phyloP scores from a whole-genome alignment of 2,888 invertebrate genomes.

The Pardosa pseudoannulata region DNA sequence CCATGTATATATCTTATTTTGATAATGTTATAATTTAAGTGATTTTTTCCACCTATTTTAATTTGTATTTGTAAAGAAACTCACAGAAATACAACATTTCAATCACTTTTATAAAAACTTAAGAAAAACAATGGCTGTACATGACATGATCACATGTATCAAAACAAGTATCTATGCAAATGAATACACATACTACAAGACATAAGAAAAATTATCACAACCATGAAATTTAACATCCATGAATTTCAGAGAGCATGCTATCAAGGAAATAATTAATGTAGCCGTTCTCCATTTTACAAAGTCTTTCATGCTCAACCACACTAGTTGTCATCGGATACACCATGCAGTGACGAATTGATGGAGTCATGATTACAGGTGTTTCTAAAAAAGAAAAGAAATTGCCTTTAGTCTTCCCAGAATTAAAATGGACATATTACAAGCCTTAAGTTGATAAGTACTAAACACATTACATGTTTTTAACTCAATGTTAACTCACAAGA shows the following conservation, averaged over 20 bases:
- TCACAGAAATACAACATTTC: no score
- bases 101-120: background rate
- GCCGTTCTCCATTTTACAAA: constrained; percentile 26
- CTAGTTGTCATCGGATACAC: constrained; percentile 14
- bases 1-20: no score
- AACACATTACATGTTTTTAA: no score
- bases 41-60: no score
- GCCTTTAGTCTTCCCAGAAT: no score
- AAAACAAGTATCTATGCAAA: background rate
- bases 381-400: background rate
- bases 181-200: background rate
- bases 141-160: background rate
- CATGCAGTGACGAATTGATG: background rate
- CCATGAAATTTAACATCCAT: constrained; percentile 34
- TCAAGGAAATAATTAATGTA: constrained; percentile 39
- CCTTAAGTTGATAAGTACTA: no score
- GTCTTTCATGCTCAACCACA: constrained; percentile 27
- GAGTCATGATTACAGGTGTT: background rate
- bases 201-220: background rate
- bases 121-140: constrained; percentile 19
- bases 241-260: constrained; percentile 30
- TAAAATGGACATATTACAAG: no score
- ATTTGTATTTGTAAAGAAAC: no score
- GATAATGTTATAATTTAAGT: no score
- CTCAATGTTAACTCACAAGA: no score